Evolutionary conservation across 92 coral and sea anemone species (phyloP).

Genomic region (Parazoanthus atlanticus): DNA sequence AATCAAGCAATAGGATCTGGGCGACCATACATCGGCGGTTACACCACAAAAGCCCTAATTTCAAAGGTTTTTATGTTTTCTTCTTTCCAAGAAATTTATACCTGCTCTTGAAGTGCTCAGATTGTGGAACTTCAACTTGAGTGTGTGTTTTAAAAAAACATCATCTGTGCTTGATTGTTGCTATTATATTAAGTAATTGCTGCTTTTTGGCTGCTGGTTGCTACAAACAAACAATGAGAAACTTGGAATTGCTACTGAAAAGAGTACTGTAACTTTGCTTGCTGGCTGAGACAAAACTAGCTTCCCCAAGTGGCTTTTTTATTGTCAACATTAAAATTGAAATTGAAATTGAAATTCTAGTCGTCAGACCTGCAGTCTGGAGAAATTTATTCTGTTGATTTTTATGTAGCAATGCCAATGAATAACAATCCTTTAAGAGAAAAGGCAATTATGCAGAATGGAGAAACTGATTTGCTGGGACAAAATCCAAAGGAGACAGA

Average conservation of each 20-base stretch:
- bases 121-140: not conserved
- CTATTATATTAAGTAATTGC: slow-evolving; percentile 2
- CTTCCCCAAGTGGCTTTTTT: not conserved
- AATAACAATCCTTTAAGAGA: slow-evolving; percentile 39
- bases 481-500: slow-evolving; percentile 7
- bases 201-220: not conserved
- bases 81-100: not conserved
- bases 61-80: too few relatives aligned
- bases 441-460: slow-evolving; percentile 36
- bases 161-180: slow-evolving; percentile 4
- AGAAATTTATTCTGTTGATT: not conserved
- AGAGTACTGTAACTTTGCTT: not conserved
- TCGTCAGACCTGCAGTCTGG: slow-evolving; percentile 3
- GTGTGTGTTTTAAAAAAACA: not conserved
- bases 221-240: slow-evolving; percentile 3
- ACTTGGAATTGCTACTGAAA: not conserved
- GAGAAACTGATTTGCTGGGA: slow-evolving; percentile 20
- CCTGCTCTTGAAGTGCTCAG: not conserved
- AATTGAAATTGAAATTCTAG: not conserved
- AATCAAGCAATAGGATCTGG: not conserved
- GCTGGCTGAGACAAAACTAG: not conserved
- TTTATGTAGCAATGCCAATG: slow-evolving; percentile 31
- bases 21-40: not conserved
- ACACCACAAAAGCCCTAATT: not conserved
- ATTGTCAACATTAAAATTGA: not conserved